phyloP scores from a whole-genome alignment of 2,113 vertebrate genomes.

The Oncorhynchus clarkii region DNA sequence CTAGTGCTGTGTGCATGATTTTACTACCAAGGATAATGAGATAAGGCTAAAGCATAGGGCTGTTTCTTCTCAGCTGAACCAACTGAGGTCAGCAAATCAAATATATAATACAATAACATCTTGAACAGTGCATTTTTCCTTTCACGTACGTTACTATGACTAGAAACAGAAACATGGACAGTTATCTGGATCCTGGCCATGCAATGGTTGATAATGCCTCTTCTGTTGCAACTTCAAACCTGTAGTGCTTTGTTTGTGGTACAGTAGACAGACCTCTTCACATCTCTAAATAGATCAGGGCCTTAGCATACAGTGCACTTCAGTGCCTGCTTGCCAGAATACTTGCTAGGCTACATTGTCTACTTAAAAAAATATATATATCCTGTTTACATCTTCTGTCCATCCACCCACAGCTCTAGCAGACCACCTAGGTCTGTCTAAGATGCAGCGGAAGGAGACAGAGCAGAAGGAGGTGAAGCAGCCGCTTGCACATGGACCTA shows the following conservation, averaged over 20 bases:
- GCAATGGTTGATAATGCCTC: conserved; percentile 8
- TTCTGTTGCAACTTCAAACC: background rate
- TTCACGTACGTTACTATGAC: background rate
- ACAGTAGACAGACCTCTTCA: background rate
- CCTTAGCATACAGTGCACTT: background rate
- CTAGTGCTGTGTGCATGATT: background rate
- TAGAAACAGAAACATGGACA: background rate
- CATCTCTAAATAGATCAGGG: background rate
- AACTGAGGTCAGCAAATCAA: background rate
- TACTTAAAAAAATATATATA: background rate
- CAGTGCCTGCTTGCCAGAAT: background rate
- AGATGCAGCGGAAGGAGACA: conserved; percentile 83
- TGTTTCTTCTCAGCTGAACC: background rate
- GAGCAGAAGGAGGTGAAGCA: conserved; percentile 85
- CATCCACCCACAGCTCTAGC: conserved; percentile 76
- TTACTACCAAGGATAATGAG: background rate
- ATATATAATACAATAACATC: background rate
- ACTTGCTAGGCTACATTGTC: background rate
- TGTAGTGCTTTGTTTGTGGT: background rate
- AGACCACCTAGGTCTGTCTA: conserved; percentile 85
- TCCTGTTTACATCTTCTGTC: background rate
- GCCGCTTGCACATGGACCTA: conserved; percentile 67
- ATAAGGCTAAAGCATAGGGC: background rate
- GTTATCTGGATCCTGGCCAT: background rate
- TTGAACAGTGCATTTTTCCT: background rate